Percentiles rank a stretch among this genome's conserved stretches.
Conservation (phyloP, 1,140 invertebrate species). For the Eulimnadia texana region DNA sequence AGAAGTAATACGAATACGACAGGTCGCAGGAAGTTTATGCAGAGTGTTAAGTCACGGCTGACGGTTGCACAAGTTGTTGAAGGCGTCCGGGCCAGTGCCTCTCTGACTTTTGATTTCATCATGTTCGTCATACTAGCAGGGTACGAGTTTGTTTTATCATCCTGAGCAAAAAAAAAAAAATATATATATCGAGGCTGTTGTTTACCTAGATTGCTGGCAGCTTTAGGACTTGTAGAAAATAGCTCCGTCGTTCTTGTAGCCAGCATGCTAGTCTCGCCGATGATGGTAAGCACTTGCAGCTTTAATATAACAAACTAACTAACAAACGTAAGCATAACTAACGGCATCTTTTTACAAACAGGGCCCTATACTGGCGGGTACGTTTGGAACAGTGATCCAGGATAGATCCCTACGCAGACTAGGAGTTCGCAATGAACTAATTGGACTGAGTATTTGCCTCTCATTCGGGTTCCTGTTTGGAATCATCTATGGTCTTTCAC, state of each 20-base stretch:
- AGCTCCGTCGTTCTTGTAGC: constrained; percentile 67
- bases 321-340: not conserved
- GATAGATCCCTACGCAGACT: constrained; percentile 46
- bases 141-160: constrained; percentile 32
- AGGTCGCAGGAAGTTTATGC: constrained; percentile 44
- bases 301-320: not conserved
- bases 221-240: constrained; percentile 61
- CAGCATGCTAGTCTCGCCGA: constrained; percentile 71
- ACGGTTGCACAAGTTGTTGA: constrained; percentile 75
- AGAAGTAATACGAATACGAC: not conserved
- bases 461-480: constrained; percentile 64
- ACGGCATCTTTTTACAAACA: constrained; percentile 24
- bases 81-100: constrained; percentile 55
- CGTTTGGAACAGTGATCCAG: constrained; percentile 64
- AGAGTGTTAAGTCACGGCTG: constrained; percentile 57
- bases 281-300: constrained; percentile 44
- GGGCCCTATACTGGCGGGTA: constrained; percentile 71
- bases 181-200: not conserved
- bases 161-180: too few species aligned
- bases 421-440: constrained; percentile 47
- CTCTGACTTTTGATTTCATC: constrained; percentile 67
- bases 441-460: constrained; percentile 55
- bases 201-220: constrained; percentile 35
- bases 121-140: constrained; percentile 60
- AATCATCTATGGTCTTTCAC: constrained; percentile 50